Evolutionary conservation across 2,113 vertebrate genomes (phyloP), one percentile per base, ranked within the genome.

Genomic region (Tretioscincus oriximinensis): DNA sequence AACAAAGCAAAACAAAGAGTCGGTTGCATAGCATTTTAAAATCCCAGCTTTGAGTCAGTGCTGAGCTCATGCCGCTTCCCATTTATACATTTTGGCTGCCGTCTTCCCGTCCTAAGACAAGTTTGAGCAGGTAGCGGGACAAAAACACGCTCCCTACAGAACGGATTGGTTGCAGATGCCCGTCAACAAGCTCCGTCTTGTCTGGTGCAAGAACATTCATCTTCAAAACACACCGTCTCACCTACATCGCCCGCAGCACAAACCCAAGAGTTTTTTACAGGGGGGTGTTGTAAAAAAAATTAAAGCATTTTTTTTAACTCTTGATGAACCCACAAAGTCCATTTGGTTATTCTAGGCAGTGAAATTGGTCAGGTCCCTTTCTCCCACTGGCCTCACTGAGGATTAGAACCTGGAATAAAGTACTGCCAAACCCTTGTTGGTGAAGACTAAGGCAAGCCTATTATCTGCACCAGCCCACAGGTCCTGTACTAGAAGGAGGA

Each of bases 121-220:
- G 98, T 97, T 94, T 81, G 81, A 95, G 98, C 97, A 99, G 88
- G 98, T 94, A 95, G 49, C 81, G 89, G 95, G 95, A 96, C 96
- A 97, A 93, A 98, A 98, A 98, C 98, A 98, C 97, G 98, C 97
- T 97, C 96, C 94, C 94, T 92, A 93, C 95, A 94, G 97, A 96
- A 97, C 96, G 95, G 96, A 97, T 95, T 95, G 96, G 96, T 94
- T 96, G 95, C 97, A 99, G 97, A 99, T 98, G 97, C 98, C 97
- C 95, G 93, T 84, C 91, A 95, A 92, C 98, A 98, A 97, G 98
- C 96, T 94, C 91, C 58, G 91, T 98, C 98, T 99, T 99, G 98
- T 95, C 96, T 97, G 91, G 92, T 95, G 94, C 95, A 96, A 92
- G 95, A 96, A 97, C 95, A 96, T 96, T 97, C 96, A 91, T 96